A percentile compares a stretch with the other conserved stretches of the same genome.
Conservation (phyloP, 1,140 invertebrate species). For the Sminthurides bifidus region DNA sequence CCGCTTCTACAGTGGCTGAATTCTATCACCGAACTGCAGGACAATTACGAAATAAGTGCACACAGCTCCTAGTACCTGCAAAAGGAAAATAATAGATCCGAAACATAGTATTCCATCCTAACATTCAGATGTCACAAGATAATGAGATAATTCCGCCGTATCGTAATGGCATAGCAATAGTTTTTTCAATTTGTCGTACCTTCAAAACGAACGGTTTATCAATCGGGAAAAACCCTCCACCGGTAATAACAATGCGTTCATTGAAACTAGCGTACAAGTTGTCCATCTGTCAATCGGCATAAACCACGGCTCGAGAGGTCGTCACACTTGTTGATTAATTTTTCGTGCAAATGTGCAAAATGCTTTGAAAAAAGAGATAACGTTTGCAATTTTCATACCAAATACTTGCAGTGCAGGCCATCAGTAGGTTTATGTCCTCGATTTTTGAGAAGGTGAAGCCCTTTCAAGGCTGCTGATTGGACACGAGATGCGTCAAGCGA, state of each 20-base stretch:
- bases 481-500: constrained; percentile 24
- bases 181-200: not conserved
- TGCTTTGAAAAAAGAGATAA: not conserved
- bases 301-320: no score
- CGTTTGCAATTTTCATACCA: constrained; percentile 9
- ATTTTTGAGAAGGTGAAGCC: constrained; percentile 13
- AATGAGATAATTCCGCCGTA: no score
- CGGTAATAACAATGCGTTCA: constrained; percentile 24
- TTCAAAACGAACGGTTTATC: constrained; percentile 28
- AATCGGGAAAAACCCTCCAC: constrained; percentile 25
- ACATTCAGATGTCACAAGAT: not conserved
- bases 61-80: constrained; percentile 26
- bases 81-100: not conserved
- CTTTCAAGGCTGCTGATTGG: constrained; percentile 19
- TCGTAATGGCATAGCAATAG: not conserved
- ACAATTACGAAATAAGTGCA: constrained; percentile 31
- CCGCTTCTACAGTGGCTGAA: no score
- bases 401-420: constrained; percentile 19
- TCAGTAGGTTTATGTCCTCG: constrained; percentile 6
- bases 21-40: constrained; percentile 19
- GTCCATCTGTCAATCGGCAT: constrained; percentile 13
- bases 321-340: no score
- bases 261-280: constrained; percentile 15
- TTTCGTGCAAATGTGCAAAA: no score
- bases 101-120: not conserved